Conservation (phyloP, 2,888 invertebrate genomes). For the Enchytraeus crypticus region DNA sequence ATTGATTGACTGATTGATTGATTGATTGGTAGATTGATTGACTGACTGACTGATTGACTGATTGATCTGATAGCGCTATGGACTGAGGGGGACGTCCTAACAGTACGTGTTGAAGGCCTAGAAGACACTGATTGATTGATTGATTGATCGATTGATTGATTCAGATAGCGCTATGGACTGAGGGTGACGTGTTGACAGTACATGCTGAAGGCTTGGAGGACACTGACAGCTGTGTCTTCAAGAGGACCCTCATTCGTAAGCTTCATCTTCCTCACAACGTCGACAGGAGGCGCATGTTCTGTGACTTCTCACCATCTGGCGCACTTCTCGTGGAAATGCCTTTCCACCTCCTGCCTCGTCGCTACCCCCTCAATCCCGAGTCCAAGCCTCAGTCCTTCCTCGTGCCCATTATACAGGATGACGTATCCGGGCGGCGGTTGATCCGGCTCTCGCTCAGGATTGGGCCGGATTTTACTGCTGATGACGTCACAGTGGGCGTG, state of each 20-base stretch:
- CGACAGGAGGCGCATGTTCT: slow-evolving; percentile 11
- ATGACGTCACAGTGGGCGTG: slow-evolving; percentile 20
- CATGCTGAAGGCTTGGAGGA: slow-evolving; percentile 23
- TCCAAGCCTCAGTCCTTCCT: neutral
- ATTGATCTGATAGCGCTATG: slow-evolving; percentile 14
- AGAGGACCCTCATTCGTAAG: slow-evolving; percentile 26
- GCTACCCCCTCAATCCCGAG: slow-evolving; percentile 19
- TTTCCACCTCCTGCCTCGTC: slow-evolving; percentile 26
- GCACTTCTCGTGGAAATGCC: slow-evolving; percentile 28
- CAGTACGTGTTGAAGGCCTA: slow-evolving; percentile 17
- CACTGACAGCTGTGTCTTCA: slow-evolving; percentile 22
- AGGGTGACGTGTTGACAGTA: slow-evolving; percentile 17
- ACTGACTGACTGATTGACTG: too few relatives aligned
- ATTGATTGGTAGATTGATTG: too few relatives aligned
- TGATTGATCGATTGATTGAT: too few relatives aligned
- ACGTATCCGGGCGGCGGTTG: slow-evolving; percentile 18
- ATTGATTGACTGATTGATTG: too few relatives aligned
- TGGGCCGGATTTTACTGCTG: slow-evolving; percentile 22
- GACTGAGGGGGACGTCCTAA: slow-evolving; percentile 15
- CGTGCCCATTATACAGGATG: slow-evolving; percentile 22
- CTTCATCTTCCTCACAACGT: slow-evolving; percentile 23
- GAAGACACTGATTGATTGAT: too few relatives aligned
- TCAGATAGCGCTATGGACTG: slow-evolving; percentile 14
- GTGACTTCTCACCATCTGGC: slow-evolving; percentile 6
- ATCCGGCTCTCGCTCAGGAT: slow-evolving; percentile 22